These are phyloP conservation scores for Beroe forskalii DNA, from an alignment of 37 sponge, comb jelly and placozoan genomes.

Conservation along the genomic window DNA sequence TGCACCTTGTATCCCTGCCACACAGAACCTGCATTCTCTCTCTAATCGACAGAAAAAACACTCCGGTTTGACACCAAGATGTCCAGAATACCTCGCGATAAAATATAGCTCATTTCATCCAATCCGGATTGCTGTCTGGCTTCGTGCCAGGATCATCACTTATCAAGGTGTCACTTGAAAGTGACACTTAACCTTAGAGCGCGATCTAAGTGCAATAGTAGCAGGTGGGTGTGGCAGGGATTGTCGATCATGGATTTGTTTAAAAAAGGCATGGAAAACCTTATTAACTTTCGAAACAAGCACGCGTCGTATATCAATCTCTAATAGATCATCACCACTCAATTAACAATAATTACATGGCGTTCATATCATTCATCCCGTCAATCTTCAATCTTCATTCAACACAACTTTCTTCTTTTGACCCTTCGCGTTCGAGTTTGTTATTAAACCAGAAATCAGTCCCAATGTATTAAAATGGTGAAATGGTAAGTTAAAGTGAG, in stretches of 20 bases:
- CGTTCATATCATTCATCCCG: neutral
- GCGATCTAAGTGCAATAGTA: too few relatives aligned
- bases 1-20: neutral
- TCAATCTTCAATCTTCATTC: neutral
- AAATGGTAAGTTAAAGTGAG: too few relatives aligned
- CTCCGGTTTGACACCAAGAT: too few relatives aligned
- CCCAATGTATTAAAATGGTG: neutral
- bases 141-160: too few relatives aligned
- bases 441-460: constrained; percentile 11
- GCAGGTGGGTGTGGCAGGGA: neutral
- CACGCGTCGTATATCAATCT: neutral
- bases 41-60: too few relatives aligned
- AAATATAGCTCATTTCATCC: too few relatives aligned
- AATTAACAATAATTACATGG: neutral
- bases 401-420: neutral
- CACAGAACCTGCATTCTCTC: too few relatives aligned
- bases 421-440: neutral
- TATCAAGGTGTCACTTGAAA: too few relatives aligned
- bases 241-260: neutral
- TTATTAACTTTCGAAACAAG: neutral
- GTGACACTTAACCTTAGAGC: too few relatives aligned
- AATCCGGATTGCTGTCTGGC: too few relatives aligned
- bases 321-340: neutral
- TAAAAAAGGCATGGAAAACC: neutral
- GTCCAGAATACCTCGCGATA: too few relatives aligned